Evolutionary conservation across 2,888 invertebrate genomes (phyloP), one percentile per base, ranked within the genome.

Genomic region (Meiosimyza platycephala): DNA sequence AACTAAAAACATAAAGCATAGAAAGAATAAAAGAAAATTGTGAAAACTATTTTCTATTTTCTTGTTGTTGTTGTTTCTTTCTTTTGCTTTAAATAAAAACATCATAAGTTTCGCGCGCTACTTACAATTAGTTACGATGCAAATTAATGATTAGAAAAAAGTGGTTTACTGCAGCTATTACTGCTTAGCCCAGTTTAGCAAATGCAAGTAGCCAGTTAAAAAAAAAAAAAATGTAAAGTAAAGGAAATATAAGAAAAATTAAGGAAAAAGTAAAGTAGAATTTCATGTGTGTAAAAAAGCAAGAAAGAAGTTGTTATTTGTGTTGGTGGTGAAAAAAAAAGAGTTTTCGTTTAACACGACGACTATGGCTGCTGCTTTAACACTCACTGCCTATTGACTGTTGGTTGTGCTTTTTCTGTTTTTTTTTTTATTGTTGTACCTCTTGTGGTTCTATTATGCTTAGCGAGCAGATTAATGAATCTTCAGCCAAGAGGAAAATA

Each of bases 381-480:
- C 67, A 48, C 55, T 18, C 40, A 40, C 40, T 9, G 40, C 4
- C 3, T 28, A 48, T 47, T 55, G 57, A 40, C 40, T 68, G 48
- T 59, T 15, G 59, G 6, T 54, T 16, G 13, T 22, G 6, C 50
- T 33, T 16, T 12, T 68, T 9, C 59, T 59, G 22, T 50, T 59
- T 50, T 57, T 68, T 66, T 15, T 69, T 67, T 22, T 67, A 4
- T n/a, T 54, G 28, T 54, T 52, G 12, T 55, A 40, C 5, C 28
- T 59, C 18, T 4, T 59, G 16, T 48, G 59, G 59, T 47, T 69
- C 50, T 48, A 60, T 22, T 28, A 51, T 51, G 64, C 64, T 51
- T 64, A 64, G 50, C 64, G 15, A 64, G 64, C 51, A 64, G 68
- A 57, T 69, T 69, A 69, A 69, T 69, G 68, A 69, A 69, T 51